Evolutionary conservation across 64 coral and sea anemone genomes (phyloP).

Genomic region (Acropora tenuis): DNA sequence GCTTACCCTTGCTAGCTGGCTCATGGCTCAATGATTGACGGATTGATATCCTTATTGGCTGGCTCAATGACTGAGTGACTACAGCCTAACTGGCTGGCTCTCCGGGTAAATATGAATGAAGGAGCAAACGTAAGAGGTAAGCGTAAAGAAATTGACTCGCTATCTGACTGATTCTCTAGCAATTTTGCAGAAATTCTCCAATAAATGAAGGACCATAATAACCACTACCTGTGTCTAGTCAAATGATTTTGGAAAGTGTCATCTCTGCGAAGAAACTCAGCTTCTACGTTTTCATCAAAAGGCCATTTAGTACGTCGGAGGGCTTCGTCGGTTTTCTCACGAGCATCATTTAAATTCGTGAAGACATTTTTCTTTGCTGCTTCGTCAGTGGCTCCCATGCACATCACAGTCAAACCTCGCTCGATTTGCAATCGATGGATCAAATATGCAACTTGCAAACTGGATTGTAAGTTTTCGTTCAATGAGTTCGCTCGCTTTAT

Average conservation of each 20-base stretch:
- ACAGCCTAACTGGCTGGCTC: no score
- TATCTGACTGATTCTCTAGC: neutral
- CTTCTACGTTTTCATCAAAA: neutral
- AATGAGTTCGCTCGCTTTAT: neutral
- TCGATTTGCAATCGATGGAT: slow-evolving; percentile 82
- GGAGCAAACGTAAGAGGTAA: no score
- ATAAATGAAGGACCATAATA: neutral
- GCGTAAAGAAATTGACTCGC: no score
- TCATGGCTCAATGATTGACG: no score
- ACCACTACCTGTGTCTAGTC: neutral
- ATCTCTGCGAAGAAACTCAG: neutral
- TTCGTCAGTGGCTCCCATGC: slow-evolving; percentile 35
- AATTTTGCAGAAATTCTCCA: neutral
- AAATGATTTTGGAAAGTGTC: neutral
- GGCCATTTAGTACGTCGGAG: slow-evolving; percentile 11
- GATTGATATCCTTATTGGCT: no score
- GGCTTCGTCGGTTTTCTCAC: neutral
- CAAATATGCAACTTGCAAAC: slow-evolving; percentile 56
- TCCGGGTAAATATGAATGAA: no score
- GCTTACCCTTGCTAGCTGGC: neutral
- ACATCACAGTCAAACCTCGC: slow-evolving; percentile 73
- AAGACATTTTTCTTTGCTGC: neutral
- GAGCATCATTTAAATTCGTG: neutral
- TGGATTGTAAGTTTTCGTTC: slow-evolving; percentile 8
- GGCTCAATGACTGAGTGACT: no score